A percentile compares a stretch with the other conserved stretches of the same genome.
These are phyloP conservation scores for Crocallis elinguaria DNA, from an alignment of 2,888 invertebrate species.

Conservation along the genomic window DNA sequence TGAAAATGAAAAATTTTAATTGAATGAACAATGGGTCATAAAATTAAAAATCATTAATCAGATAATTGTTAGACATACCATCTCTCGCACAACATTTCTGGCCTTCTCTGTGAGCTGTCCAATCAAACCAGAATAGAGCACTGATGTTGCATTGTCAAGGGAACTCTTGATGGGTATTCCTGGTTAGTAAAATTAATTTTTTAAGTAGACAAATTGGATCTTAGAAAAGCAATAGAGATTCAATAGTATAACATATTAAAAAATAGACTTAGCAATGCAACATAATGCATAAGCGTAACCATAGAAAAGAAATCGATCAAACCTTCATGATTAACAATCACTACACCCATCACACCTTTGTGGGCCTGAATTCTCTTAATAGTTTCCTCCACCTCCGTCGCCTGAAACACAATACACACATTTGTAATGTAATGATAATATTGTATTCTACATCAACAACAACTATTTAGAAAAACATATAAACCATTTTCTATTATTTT, in stretches of 20 bases:
- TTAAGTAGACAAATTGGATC: no score
- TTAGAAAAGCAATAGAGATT: no score
- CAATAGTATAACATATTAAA: no score
- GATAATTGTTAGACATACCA: slow-evolving; percentile 72
- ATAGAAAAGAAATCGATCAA: slow-evolving; percentile 71
- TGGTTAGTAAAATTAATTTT: no score
- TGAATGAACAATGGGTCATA: no score
- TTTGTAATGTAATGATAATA: neutral
- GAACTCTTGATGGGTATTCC: slow-evolving; percentile 96
- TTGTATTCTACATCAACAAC: neutral
- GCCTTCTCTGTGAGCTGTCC: slow-evolving; percentile 97
- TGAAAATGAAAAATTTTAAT: no score
- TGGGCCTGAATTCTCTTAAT: slow-evolving; percentile 98
- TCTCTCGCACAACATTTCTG: slow-evolving; percentile 95
- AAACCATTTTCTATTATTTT: slow-evolving; percentile 18
- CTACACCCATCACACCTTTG: slow-evolving; percentile 98
- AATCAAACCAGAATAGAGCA: slow-evolving; percentile 96
- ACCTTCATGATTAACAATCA: slow-evolving; percentile 99
- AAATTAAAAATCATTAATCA: no score
- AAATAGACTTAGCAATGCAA: no score
- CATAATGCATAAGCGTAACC: slow-evolving; percentile 28
- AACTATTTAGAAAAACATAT: neutral
- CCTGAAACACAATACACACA: slow-evolving; percentile 66
- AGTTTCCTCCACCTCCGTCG: slow-evolving; percentile 98
- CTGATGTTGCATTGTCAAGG: slow-evolving; percentile 97